Evolutionary conservation across 2,797 vertebrate genomes (phyloP).

Genomic region (Lagodon rhomboides): DNA sequence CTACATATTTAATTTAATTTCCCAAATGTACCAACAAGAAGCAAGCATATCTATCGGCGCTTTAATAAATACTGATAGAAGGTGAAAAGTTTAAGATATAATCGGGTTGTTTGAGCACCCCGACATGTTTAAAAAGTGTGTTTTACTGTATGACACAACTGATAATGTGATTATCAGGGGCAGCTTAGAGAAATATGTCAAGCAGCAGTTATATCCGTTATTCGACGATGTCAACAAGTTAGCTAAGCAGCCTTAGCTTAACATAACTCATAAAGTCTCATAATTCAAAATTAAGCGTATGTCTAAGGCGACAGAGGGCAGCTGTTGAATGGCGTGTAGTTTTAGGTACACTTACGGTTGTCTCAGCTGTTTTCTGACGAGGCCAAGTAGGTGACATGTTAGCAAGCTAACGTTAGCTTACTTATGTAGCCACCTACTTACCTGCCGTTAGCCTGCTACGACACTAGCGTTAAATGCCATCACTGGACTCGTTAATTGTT

Average conservation of each 20-base stretch:
- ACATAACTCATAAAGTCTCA: background rate
- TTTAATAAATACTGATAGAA: background rate
- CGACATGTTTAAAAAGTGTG: background rate
- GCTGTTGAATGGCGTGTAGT: background rate
- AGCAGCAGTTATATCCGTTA: background rate
- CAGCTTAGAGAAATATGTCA: background rate
- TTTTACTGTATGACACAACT: background rate
- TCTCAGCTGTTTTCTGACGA: constrained; percentile 26
- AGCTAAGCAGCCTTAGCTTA: background rate
- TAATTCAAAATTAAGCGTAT: background rate
- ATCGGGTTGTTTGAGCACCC: background rate
- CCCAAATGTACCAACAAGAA: background rate
- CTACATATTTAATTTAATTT: background rate
- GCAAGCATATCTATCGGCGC: background rate
- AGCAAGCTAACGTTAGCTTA: constrained; percentile 35
- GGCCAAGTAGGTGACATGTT: constrained; percentile 34
- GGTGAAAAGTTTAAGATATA: background rate
- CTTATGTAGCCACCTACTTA: constrained; percentile 32
- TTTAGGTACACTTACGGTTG: background rate
- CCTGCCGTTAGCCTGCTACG: constrained; percentile 23
- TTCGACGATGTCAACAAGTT: constrained; percentile 24
- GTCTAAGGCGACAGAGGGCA: background rate
- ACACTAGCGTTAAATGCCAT: background rate
- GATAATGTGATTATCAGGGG: background rate
- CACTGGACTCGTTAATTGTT: background rate